Conservation (phyloP, 2,797 vertebrate genomes). For the Poeciliopsis turneri region DNA sequence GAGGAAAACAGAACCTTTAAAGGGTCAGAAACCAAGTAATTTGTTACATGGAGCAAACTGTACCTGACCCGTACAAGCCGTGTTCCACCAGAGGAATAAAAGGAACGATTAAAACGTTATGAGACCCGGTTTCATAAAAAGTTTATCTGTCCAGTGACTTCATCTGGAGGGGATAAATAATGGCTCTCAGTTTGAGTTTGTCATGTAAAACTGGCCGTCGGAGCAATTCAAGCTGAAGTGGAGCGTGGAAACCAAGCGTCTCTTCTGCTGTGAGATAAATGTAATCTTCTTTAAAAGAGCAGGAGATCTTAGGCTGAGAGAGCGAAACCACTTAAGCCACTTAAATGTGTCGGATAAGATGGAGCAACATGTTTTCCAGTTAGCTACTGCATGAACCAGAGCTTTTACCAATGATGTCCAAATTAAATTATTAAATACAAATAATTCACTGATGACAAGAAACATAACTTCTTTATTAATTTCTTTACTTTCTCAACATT, state of each 20-base stretch:
- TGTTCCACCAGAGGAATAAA: not conserved
- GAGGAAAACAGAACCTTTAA: not conserved
- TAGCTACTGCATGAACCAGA: not conserved
- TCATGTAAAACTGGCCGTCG: not conserved
- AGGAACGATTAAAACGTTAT: not conserved
- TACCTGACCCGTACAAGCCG: not conserved
- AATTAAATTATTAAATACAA: not conserved
- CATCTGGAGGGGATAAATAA: not conserved
- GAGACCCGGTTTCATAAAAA: not conserved
- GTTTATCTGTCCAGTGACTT: not conserved
- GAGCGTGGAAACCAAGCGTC: not conserved
- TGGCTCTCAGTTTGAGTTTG: not conserved
- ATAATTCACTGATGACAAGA: too few relatives aligned
- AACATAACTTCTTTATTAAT: not conserved
- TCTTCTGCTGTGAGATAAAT: slow-evolving; percentile 1
- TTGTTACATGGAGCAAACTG: not conserved
- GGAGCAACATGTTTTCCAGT: not conserved
- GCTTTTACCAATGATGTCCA: not conserved
- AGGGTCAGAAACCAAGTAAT: not conserved
- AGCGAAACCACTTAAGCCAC: not conserved
- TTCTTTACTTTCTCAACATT: not conserved
- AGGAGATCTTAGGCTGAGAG: not conserved
- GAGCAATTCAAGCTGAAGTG: not conserved
- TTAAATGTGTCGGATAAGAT: not conserved
- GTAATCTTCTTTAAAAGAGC: not conserved